These are phyloP conservation scores for Lapara coniferarum DNA, from an alignment of 2,888 invertebrate genomes.

Conservation along the genomic window DNA sequence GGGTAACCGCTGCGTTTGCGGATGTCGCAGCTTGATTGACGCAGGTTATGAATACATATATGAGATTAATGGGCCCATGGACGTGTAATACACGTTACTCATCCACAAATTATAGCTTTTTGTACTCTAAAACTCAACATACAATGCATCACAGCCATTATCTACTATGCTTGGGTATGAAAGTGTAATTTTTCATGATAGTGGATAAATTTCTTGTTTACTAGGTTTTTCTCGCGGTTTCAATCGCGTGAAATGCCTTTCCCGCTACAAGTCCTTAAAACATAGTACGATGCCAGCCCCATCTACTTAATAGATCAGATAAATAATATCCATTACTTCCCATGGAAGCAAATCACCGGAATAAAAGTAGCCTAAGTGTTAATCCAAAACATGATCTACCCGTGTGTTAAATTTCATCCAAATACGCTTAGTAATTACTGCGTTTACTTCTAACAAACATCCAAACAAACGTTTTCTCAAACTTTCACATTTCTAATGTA, in stretches of 20 bases:
- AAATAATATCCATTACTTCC: too few relatives aligned
- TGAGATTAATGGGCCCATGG: constrained; percentile 66
- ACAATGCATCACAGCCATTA: constrained; percentile 15
- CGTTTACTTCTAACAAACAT: too few relatives aligned
- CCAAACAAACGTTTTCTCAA: too few relatives aligned
- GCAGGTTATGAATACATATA: constrained; percentile 69
- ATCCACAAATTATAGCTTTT: constrained; percentile 26
- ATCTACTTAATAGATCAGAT: too few relatives aligned
- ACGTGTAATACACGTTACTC: constrained; percentile 27
- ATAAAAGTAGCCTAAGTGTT: too few relatives aligned
- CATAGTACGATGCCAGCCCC: too few relatives aligned
- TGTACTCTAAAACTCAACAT: constrained; percentile 27
- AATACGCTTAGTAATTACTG: too few relatives aligned
- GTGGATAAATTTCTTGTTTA: not conserved
- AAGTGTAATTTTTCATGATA: not conserved
- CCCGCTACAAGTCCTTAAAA: not conserved
- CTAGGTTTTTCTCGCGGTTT: not conserved
- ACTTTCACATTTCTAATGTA: too few relatives aligned
- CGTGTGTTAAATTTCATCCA: too few relatives aligned
- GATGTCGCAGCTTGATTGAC: constrained; percentile 71
- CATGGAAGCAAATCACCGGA: too few relatives aligned
- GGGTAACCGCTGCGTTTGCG: constrained; percentile 60
- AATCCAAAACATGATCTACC: too few relatives aligned
- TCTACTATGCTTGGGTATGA: not conserved
- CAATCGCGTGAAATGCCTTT: too few relatives aligned